Evolutionary conservation across 2,113 vertebrate species (phyloP), one percentile per base, ranked within the genome.

Genomic region (Tricholaema leucomelas): DNA sequence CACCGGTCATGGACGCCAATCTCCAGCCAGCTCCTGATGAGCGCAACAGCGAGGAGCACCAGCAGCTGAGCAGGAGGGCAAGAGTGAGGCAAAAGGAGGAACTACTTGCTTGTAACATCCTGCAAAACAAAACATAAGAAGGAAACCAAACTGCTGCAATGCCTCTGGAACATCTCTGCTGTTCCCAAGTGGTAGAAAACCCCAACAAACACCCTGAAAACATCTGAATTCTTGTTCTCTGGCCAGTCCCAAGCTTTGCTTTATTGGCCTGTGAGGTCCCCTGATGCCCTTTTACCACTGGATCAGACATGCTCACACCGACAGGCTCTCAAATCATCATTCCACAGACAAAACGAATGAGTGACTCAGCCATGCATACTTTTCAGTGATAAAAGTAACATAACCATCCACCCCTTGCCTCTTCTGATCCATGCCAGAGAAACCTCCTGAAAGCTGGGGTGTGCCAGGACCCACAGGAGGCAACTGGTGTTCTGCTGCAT

Each of bases 401-500:
- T 28, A 46, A 46, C 40, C 2, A 1, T 20, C 36, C 23, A 8
- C 17, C 5, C 27, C 25, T 10, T 25, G 21, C 33, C 35, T 59
- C 19, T 36, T 16, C 28, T 13, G 9, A 28, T 11, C 81, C 27
- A 4, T 15, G 17, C 59, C 59, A 19, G 48, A 18, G 25, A 56
- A 81, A 27, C 1, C 12, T 35, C 56, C 40, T 2, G 5, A 13
- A 40, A 36, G 30, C 10, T 2, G 54, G 42, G 30, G 4, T 10
- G 88, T 21, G 54, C 33, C 42, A 4, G 52, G 23, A 31, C 15
- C 44, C 2, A 0, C 10, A 0, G 1, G 30, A 10, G 58, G 14
- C 11, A 23, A 25, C 65, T 1, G 1, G 0, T 8, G 36, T 38
- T 4, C 28, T 4, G 38, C 38, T 3, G 24, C 33, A 6, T 30